Conservation (phyloP, 2,797 vertebrate species). For the Valencia hispanica region DNA sequence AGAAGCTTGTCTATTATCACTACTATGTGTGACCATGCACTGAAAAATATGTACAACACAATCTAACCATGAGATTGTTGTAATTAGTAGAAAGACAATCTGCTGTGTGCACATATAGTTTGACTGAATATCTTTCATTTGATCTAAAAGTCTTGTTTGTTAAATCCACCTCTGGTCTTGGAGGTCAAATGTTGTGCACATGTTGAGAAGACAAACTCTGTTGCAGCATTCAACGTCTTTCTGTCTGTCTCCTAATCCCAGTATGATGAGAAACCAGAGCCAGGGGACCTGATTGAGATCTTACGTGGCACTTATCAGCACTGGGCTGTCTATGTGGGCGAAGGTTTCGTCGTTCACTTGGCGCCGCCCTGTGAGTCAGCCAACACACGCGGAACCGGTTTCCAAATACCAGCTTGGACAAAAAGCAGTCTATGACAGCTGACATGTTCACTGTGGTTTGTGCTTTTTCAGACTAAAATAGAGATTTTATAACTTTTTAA, state of each 20-base stretch:
- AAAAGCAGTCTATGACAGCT: neutral
- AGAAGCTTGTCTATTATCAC: neutral
- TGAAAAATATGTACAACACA: neutral
- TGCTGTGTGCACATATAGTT: neutral
- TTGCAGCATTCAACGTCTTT: slow-evolving; percentile 8
- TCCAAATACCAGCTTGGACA: neutral
- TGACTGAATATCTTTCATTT: neutral
- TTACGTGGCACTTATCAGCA: slow-evolving; percentile 79
- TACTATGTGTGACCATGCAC: neutral
- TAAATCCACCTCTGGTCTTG: neutral
- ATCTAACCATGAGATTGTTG: neutral
- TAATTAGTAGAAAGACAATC: neutral
- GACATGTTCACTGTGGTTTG: neutral
- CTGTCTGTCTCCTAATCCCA: slow-evolving; percentile 39
- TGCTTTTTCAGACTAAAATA: neutral
- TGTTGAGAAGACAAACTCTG: slow-evolving; percentile 11
- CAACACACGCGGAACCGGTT: neutral
- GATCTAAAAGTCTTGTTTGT: neutral
- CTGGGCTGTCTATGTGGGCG: slow-evolving; percentile 83
- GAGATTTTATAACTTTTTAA: neutral
- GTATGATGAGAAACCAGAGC: slow-evolving; percentile 73
- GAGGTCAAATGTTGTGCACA: neutral
- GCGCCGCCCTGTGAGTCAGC: slow-evolving; percentile 78
- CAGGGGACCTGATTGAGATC: slow-evolving; percentile 84
- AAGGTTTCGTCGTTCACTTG: slow-evolving; percentile 81